Base-by-base conservation (phyloP, 2,113 vertebrate genomes). In the Zosterops lateralis region DNA sequence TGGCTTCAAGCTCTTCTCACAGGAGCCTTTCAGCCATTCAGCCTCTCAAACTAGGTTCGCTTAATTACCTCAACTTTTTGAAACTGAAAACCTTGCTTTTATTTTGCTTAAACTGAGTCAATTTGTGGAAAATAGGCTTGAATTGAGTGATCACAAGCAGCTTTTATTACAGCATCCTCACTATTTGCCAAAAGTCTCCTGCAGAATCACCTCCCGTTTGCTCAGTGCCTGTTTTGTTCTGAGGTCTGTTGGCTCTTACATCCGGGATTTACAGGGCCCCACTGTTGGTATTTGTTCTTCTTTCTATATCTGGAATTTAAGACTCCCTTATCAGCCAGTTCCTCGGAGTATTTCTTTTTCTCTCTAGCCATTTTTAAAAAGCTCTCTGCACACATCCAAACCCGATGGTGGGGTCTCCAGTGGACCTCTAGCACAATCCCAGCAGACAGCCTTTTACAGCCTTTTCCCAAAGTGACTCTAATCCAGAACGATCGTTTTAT, bases 391-490 rank as follows among this genome's bases (percentile, higher is more conserved):
- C 89, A 75, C 79, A 75, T 77, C 61, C 61, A 51, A 25, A 71
- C 48, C 28, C 10, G 1, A 8, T 0, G 1, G 73, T 32, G 86
- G 80, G 76, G 61, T 90, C 86, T 96, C 83, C 61, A 84, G 92
- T 0, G 17, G 86, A 74, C 38, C 64, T 93, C 51, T 7, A 80
- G 77, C 85, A 74, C 92, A 77, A 34, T 95, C 92, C 86, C 84
- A 75, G 76, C 71, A 94, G 95, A 78, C 72, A 92, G 91, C 61
- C 70, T 92, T 72, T 94, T 78, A 60, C 86, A 92, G 86, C 9
- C 61, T 90, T 56, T 90, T 89, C 80, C 91, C 92, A 64, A 71
- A 84, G 91, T 92, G 91, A 87, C 70, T 96, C 65, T 90, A 89
- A 96, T 87, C 65, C 76, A 84, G 28, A 68, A 11, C 0, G 64